These are phyloP conservation scores for Gephyroberyx darwinii DNA, from an alignment of 2,797 vertebrate species.

Conservation along the genomic window DNA sequence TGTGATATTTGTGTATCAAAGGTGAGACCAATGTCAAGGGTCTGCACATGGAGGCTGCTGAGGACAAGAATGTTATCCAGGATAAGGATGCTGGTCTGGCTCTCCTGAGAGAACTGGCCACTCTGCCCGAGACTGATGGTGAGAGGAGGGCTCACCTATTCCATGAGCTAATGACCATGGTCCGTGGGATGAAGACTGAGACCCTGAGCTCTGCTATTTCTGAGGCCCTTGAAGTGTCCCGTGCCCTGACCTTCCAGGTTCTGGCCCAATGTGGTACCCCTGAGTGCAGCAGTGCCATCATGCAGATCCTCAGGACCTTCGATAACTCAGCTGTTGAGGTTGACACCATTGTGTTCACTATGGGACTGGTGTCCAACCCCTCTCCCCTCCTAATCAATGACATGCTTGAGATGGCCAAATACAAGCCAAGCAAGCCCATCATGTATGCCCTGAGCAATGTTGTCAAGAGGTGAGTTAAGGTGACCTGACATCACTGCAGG, in stretches of 20 bases:
- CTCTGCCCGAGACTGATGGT: slow-evolving; percentile 79
- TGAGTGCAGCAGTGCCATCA: slow-evolving; percentile 89
- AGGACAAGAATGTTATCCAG: slow-evolving; percentile 77
- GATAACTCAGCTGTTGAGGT: slow-evolving; percentile 77
- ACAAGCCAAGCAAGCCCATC: slow-evolving; percentile 87
- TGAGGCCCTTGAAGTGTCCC: slow-evolving; percentile 82
- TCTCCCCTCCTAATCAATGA: slow-evolving; percentile 84
- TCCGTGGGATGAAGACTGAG: slow-evolving; percentile 84
- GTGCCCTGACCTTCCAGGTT: slow-evolving; percentile 87
- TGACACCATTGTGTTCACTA: slow-evolving; percentile 86
- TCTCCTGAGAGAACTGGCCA: slow-evolving; percentile 85
- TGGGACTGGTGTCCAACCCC: slow-evolving; percentile 89
- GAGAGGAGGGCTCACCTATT: slow-evolving; percentile 88
- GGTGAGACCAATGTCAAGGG: slow-evolving; percentile 76
- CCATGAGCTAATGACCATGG: slow-evolving; percentile 84
- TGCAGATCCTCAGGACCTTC: slow-evolving; percentile 86
- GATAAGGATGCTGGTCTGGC: slow-evolving; percentile 81
- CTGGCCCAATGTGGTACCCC: slow-evolving; percentile 92
- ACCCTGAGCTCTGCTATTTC: slow-evolving; percentile 82
- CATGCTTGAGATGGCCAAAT: slow-evolving; percentile 88
- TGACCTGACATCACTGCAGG: not conserved
- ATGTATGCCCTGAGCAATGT: slow-evolving; percentile 91
- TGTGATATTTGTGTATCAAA: slow-evolving; percentile 56
- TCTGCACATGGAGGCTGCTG: slow-evolving; percentile 85
- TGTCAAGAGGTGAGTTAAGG: slow-evolving; percentile 85